These are phyloP conservation scores for Xestoiulus laeticollis DNA, from an alignment of 2,888 invertebrate species.

Conservation along the genomic window DNA sequence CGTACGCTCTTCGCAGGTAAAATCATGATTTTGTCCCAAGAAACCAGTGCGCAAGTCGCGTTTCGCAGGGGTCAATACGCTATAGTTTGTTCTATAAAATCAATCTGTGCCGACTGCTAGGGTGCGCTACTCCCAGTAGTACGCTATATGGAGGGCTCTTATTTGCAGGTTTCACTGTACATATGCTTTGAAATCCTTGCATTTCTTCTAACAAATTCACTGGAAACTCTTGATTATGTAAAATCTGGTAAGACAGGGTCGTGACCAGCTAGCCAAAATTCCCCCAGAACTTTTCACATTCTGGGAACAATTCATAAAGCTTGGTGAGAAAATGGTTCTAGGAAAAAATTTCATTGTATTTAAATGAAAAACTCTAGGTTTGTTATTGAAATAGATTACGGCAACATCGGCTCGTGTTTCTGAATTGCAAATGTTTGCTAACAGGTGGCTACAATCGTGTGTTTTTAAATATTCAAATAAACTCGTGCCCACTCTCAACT, in stretches of 20 bases:
- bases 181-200: background rate
- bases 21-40: no score
- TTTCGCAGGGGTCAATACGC: no score
- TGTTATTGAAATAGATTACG: background rate
- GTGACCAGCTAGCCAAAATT: background rate
- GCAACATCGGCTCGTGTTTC: background rate
- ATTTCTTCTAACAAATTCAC: background rate
- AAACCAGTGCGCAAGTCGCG: no score
- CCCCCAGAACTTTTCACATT: background rate
- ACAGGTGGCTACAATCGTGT: background rate
- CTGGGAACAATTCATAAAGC: background rate
- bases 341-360: slow-evolving; percentile 24
- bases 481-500: background rate
- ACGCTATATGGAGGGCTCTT: no score
- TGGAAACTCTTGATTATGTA: no score
- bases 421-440: background rate
- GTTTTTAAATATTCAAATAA: background rate
- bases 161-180: no score
- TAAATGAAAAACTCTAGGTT: background rate
- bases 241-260: background rate
- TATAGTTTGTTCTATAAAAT: no score
- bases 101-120: no score
- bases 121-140: no score
- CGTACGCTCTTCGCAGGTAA: no score
- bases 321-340: background rate